phyloP scores from a whole-genome alignment of 2,888 invertebrate species.

The Perizoma flavofasciatum region DNA sequence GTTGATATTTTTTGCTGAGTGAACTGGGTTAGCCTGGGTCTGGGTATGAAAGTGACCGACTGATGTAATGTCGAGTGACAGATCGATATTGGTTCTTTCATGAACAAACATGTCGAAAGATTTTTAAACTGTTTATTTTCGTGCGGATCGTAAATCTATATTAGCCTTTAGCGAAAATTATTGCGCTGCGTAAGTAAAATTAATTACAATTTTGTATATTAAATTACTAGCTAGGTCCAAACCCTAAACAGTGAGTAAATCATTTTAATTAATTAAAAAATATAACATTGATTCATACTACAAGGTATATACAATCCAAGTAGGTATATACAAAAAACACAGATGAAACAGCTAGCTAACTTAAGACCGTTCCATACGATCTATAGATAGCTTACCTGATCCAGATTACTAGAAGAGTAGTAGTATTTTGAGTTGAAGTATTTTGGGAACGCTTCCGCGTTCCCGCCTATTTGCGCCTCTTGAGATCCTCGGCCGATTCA shows the following conservation, averaged over 20 bases:
- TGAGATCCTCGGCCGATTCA: too few species aligned
- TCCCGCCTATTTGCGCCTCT: too few species aligned
- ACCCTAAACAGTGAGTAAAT: constrained; percentile 20
- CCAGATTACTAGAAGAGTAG: too few species aligned
- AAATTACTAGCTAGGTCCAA: constrained; percentile 23
- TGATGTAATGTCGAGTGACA: neutral
- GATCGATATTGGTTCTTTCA: neutral
- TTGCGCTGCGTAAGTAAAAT: constrained; percentile 34
- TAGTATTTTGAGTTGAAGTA: too few species aligned
- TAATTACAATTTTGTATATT: constrained; percentile 21
- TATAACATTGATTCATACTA: too few species aligned
- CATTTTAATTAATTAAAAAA: constrained; percentile 10
- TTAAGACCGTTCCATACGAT: too few species aligned
- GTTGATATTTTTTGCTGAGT: constrained; percentile 28
- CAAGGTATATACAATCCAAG: too few species aligned
- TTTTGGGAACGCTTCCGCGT: too few species aligned
- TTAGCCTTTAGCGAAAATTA: constrained; percentile 51
- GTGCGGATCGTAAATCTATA: constrained; percentile 51
- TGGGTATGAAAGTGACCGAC: constrained; percentile 3
- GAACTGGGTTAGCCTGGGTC: constrained; percentile 2
- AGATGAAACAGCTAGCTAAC: too few species aligned
- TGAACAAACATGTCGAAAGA: constrained; percentile 37
- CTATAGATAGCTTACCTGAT: too few species aligned
- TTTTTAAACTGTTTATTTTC: constrained; percentile 49
- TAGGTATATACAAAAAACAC: too few species aligned